A percentile compares a stretch with the other conserved stretches of the same genome.
Evolutionary conservation across 2,113 vertebrate genomes (phyloP).

Genomic region (Colaptes auratus): DNA sequence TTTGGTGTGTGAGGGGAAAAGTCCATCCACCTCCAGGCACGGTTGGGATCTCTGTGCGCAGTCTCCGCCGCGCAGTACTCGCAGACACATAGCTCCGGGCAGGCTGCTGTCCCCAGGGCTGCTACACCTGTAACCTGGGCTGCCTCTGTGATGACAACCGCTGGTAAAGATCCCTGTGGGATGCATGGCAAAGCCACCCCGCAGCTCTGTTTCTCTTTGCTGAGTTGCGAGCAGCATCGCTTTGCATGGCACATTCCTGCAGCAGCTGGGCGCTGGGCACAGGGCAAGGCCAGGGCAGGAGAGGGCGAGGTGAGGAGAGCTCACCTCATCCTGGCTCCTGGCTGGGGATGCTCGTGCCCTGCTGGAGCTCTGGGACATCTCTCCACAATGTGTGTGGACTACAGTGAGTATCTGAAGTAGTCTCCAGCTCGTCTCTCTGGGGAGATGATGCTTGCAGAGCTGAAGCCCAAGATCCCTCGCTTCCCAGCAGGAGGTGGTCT

Average conservation of each 20-base stretch:
- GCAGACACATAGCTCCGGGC: accelerated
- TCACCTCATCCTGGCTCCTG: accelerated
- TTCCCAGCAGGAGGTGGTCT: neutral
- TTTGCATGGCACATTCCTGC: neutral
- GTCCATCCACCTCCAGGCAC: accelerated
- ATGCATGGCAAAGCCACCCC: neutral
- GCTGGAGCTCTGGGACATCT: accelerated
- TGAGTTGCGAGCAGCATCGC: accelerated
- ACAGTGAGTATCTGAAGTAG: accelerated
- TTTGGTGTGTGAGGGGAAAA: accelerated
- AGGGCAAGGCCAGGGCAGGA: neutral
- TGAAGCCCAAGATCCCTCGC: accelerated
- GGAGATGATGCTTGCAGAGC: neutral
- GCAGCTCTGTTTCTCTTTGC: neutral
- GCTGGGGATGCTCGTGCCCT: accelerated
- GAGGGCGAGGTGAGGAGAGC: accelerated
- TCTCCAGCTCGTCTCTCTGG: neutral
- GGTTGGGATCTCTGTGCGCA: neutral
- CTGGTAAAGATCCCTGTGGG: accelerated
- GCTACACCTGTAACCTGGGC: neutral
- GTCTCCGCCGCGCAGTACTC: neutral
- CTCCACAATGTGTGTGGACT: accelerated
- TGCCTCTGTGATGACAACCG: accelerated
- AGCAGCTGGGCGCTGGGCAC: neutral
- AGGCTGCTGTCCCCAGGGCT: neutral